These are phyloP conservation scores for Phylloscopus whistleri DNA, from an alignment of 2,113 vertebrate genomes.

Conservation along the genomic window DNA sequence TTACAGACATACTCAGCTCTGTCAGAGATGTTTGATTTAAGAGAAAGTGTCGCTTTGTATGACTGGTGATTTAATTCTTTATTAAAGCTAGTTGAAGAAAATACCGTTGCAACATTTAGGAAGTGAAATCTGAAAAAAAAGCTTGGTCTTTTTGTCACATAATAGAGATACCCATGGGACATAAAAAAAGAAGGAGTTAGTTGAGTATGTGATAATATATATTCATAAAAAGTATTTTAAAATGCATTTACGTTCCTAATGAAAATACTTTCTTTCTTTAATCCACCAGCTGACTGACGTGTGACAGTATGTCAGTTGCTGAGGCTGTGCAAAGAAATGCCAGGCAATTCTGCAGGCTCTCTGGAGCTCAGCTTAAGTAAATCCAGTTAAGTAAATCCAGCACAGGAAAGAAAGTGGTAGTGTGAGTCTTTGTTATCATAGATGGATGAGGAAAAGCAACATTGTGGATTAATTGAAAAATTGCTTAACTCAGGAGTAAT, in stretches of 20 bases:
- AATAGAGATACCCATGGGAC: neutral
- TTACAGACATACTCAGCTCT: neutral
- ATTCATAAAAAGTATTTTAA: neutral
- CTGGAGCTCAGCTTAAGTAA: neutral
- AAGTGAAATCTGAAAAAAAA: neutral
- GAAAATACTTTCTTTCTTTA: slow-evolving; percentile 1
- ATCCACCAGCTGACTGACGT: neutral
- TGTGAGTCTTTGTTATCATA: neutral
- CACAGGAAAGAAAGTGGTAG: neutral
- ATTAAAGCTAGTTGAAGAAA: neutral
- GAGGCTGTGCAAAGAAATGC: neutral
- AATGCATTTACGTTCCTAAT: slow-evolving; percentile 14
- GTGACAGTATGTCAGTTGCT: slow-evolving; percentile 11
- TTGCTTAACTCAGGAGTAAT: neutral
- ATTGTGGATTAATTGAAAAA: neutral
- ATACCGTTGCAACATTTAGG: neutral
- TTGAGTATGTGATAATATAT: neutral
- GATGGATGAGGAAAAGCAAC: neutral
- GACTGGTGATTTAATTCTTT: neutral
- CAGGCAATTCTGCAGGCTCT: neutral
- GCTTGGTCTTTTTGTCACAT: neutral
- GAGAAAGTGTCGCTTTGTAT: neutral
- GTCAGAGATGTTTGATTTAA: neutral
- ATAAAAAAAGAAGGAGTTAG: neutral
- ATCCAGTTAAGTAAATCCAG: slow-evolving; percentile 46